These are phyloP conservation scores for Aplochiton taeniatus DNA, from an alignment of 2,797 vertebrate species.

Conservation along the genomic window DNA sequence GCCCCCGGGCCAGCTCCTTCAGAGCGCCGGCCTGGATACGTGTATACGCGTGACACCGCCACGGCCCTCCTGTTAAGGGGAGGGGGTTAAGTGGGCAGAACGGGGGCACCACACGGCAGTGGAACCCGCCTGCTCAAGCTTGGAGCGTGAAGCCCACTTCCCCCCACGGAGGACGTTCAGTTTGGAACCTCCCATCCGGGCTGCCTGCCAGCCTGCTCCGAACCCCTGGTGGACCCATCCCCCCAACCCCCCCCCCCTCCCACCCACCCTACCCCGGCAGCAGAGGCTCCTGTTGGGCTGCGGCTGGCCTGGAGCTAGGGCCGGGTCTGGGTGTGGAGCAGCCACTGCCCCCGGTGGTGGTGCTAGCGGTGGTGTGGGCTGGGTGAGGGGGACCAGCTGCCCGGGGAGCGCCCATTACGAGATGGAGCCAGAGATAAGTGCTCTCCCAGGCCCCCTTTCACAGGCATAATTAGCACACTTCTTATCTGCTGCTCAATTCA, in stretches of 20 bases:
- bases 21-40: conserved; percentile 9
- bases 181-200: conserved; percentile 43
- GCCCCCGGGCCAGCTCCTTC: conserved; percentile 21
- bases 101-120: conserved; percentile 42
- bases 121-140: conserved; percentile 49
- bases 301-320: conserved; percentile 16
- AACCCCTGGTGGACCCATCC: conserved; percentile 47
- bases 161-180: background rate
- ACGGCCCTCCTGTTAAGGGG: conserved; percentile 42
- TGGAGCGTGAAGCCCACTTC: conserved; percentile 45
- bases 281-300: conserved; percentile 19
- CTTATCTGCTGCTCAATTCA: conserved; percentile 85
- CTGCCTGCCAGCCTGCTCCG: conserved; percentile 50
- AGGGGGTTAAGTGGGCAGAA: conserved; percentile 24
- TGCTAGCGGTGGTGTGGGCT: conserved; percentile 54
- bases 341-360: conserved; percentile 52
- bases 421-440: conserved; percentile 86
- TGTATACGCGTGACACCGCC: conserved; percentile 38
- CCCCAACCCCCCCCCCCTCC: conserved; percentile 45
- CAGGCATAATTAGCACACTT: conserved; percentile 86
- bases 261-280: conserved; percentile 33
- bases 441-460: conserved; percentile 86
- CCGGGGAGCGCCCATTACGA: conserved; percentile 85
- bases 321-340: conserved; percentile 45
- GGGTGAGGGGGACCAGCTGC: conserved; percentile 77